Percentiles rank a stretch among this genome's conserved stretches.
Conservation (phyloP, 2,113 vertebrate genomes). For the Fulica atra region DNA sequence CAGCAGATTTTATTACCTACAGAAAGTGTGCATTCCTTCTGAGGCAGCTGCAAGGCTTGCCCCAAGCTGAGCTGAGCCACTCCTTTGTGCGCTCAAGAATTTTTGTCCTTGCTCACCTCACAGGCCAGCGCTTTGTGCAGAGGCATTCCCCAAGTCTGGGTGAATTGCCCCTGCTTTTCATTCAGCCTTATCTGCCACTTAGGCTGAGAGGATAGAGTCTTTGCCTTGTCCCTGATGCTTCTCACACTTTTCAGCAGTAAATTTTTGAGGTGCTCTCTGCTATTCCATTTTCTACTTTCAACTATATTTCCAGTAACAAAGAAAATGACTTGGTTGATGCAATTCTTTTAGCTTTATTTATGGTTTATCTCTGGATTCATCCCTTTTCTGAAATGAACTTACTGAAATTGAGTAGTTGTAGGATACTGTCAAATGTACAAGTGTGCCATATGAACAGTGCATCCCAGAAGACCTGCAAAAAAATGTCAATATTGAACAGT, state of each 20-base stretch:
- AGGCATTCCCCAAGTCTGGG: not conserved
- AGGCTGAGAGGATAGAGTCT: not conserved
- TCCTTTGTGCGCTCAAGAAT: constrained; percentile 29
- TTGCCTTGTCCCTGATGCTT: not conserved
- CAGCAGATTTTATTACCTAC: constrained; percentile 46
- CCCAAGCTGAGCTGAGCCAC: not conserved
- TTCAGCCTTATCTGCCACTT: constrained; percentile 10
- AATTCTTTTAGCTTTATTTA: not conserved
- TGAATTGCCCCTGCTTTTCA: constrained; percentile 32
- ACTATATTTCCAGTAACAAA: not conserved
- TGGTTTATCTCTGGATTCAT: not conserved
- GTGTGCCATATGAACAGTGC: not conserved
- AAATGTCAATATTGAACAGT: not conserved
- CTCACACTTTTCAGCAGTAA: not conserved
- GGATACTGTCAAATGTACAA: not conserved
- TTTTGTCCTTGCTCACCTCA: constrained; percentile 35
- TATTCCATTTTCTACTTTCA: not conserved
- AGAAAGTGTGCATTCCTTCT: constrained; percentile 24
- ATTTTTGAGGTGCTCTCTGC: not conserved
- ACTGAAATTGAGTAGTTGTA: not conserved
- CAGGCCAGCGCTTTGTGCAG: constrained; percentile 21
- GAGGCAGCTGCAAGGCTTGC: constrained; percentile 47
- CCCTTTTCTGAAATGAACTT: not conserved
- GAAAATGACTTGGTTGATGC: not conserved
- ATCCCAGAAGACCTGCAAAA: not conserved